Percentiles rank a stretch among this genome's conserved stretches.
These are phyloP conservation scores for Coelinius sp. DNA, from an alignment of 2,888 invertebrate species.

Conservation along the genomic window DNA sequence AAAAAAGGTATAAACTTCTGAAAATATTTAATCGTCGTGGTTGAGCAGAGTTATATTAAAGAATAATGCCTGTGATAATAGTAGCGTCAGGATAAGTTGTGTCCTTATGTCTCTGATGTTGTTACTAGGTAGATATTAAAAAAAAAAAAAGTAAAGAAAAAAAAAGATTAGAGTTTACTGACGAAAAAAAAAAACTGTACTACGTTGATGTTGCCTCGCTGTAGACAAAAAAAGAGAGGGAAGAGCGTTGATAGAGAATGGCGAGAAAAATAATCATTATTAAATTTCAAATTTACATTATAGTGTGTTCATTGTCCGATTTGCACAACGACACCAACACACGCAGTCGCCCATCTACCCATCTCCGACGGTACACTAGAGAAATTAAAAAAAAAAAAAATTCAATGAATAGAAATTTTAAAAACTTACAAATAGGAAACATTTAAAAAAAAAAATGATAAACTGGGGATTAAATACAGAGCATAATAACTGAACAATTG, in stretches of 20 bases:
- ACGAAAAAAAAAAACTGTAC: slow-evolving; percentile 19
- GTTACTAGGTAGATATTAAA: slow-evolving; percentile 70
- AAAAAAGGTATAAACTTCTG: slow-evolving; percentile 59
- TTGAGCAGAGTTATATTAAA: slow-evolving; percentile 67
- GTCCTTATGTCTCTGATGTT: slow-evolving; percentile 77
- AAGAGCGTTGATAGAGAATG: slow-evolving; percentile 24
- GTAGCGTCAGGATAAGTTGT: slow-evolving; percentile 80
- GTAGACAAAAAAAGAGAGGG: slow-evolving; percentile 32
- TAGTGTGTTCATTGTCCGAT: slow-evolving; percentile 58
- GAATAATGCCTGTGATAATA: slow-evolving; percentile 80
- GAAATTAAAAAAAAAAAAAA: slow-evolving; percentile 34
- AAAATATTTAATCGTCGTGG: slow-evolving; percentile 68
- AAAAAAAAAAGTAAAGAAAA: slow-evolving; percentile 40
- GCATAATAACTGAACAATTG: slow-evolving; percentile 33
- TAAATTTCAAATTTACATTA: slow-evolving; percentile 37
- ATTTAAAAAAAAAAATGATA: slow-evolving; percentile 18
- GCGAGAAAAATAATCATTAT: slow-evolving; percentile 22
- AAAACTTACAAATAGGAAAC: background rate
- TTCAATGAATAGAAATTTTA: background rate
- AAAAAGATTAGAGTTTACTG: slow-evolving; percentile 40
- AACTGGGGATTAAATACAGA: slow-evolving; percentile 39
- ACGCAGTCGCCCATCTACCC: slow-evolving; percentile 48
- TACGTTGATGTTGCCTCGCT: slow-evolving; percentile 33
- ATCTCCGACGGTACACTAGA: slow-evolving; percentile 58
- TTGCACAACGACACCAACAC: slow-evolving; percentile 57